A percentile compares a stretch with the other conserved stretches of the same genome.
Conservation (phyloP, 2,113 vertebrate species). For the Anthoscopus minutus region DNA sequence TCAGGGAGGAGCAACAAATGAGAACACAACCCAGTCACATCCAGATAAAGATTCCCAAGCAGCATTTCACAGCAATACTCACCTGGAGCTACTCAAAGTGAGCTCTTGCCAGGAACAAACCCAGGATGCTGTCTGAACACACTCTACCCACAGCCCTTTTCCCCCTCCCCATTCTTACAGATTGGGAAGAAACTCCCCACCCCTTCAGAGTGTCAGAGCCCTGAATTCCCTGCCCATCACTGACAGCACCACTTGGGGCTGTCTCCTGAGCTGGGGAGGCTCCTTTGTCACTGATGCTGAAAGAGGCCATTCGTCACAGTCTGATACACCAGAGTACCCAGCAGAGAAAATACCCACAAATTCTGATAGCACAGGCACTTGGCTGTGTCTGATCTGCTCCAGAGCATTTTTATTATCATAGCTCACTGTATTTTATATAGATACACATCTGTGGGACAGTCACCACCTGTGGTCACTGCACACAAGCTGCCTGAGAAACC, state of each 20-base stretch:
- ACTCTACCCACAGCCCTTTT: rapidly evolving
- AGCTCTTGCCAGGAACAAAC: background rate
- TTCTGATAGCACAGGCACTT: background rate
- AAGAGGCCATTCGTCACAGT: background rate
- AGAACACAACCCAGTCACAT: background rate
- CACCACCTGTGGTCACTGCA: background rate
- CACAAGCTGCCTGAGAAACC: background rate
- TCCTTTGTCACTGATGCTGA: background rate
- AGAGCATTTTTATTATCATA: background rate
- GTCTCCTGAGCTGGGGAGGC: background rate
- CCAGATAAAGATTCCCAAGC: background rate
- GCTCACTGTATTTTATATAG: background rate
- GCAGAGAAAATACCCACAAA: background rate
- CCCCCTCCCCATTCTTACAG: background rate
- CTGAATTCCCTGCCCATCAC: background rate
- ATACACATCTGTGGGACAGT: background rate
- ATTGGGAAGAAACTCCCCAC: background rate
- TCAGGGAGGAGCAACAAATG: background rate
- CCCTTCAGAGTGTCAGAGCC: background rate
- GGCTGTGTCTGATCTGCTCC: background rate
- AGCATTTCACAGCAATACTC: background rate
- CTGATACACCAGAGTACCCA: background rate
- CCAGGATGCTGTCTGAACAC: background rate
- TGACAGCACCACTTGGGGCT: background rate
- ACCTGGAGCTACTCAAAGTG: background rate